Base-by-base conservation (phyloP, 2,888 invertebrate genomes). In the Hoplodrina blanda region DNA sequence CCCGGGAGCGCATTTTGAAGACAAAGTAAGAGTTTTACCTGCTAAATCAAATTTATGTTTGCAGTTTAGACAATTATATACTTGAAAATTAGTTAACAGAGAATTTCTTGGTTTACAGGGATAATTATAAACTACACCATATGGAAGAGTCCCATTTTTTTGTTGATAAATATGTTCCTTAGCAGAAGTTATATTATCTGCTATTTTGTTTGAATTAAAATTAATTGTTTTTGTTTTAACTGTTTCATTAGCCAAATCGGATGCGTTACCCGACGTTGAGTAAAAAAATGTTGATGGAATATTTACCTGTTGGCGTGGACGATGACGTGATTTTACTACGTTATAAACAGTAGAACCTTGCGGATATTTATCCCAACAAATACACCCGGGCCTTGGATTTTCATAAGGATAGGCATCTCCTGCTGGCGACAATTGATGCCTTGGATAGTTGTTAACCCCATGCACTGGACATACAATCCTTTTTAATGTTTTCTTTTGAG, bases 301-400 rank as follows among this genome's bases (percentile, higher is more conserved):
- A 78, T 78, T 78, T 78, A 78, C 78, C 78, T 78, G 54, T 20
- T 52, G 25, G 13, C 17, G 19, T 65, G 10, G 50, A 25, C 10
- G 37, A 46, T 13, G 11, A 44, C 15, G 33, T 20, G 52, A 15
- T 11, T 30, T 13, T 60, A 37, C 41, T 54, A 33, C 53, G 37
- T 4, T 25, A 25, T 13, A 46, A 13, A 30, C 56, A 63, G 63
- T 13, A 69, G 69, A 53, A 50, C 13, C 11, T 54, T 46, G 49
- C n/a, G 3, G 4, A 41, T 44, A 25, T 49, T 49, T n/a, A 44
- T 37, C 37, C 8, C 3, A 8, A 52, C 37, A 64, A 11, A 0
- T 11, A 41, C 41, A 53, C 4, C 5, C 6, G 6, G 25, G 7
- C 49, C 20, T 10, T 30, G 3, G 11, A 17, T 4, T 56, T 20